Base-by-base conservation (phyloP, 1,140 invertebrate genomes). In the Drosophila truncata region DNA sequence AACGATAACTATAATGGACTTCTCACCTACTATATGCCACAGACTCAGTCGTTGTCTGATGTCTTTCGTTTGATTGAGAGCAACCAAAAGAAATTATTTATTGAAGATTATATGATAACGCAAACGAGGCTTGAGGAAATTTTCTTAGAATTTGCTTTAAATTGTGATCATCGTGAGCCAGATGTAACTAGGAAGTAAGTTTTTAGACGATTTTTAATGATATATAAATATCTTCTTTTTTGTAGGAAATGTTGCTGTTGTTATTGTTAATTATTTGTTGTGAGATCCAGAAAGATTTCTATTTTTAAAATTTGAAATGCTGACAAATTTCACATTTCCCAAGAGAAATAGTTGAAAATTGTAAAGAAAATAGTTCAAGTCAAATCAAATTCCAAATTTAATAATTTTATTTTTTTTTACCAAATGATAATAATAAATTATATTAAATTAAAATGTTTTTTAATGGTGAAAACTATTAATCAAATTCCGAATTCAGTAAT, bases 121-220 rank as follows among this genome's bases (percentile, higher is more conserved):
- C 97, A 98, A 91, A 97, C 97, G 1, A 96, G 96, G 31, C 93
- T 98, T 23, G 97, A 98, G 91, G 96, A 97, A 93, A 96, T 97
- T 50, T 95, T 95, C 78, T 83, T 95, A 4, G 90, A 93, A 5
- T 94, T 95, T 65, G 94, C 94, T 2, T 18, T 52, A 0, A 47
- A 60, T 2, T 25, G 23, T 7, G n/a, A 13, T 4, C 3, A 18
- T 20, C 6, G 27, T 9, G n/a, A 33, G 14, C 11, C 4, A 14
- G 27, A 16, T 31, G 5, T 37, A 2, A 13, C 1, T 3, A 31
- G 18, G 29, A 46, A 33, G 67, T 55, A 5, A n/a, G 31, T 33
- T 13, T 9, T 3, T 3, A 25, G 25, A 25, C 25, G 4, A 16
- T 18, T 7, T 16, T 8, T 8, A n/a, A 9, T 11, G 7, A 13